Evolutionary conservation across 1,140 invertebrate species (phyloP).

Genomic region (Spodoptera frugiperda): DNA sequence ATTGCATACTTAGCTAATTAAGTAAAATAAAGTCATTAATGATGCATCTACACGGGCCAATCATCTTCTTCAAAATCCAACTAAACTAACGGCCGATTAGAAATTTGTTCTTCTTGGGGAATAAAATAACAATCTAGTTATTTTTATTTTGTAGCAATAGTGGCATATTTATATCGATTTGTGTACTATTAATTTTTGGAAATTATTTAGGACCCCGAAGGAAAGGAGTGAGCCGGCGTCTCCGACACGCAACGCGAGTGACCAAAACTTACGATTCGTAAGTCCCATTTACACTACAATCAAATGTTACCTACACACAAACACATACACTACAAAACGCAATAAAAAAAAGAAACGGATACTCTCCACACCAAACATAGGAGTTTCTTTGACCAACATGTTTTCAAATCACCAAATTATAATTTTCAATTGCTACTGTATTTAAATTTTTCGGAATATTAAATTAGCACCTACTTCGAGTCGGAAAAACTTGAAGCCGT

Average conservation of each 20-base stretch:
- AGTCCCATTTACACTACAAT: neutral
- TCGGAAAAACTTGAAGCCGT: constrained; percentile 10
- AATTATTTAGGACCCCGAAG: constrained; percentile 7
- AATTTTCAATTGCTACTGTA: constrained; percentile 24
- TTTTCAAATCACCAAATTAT: constrained; percentile 24
- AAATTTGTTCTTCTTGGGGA: neutral
- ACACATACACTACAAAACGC: neutral
- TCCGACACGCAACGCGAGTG: constrained; percentile 21
- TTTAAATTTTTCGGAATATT: constrained; percentile 30
- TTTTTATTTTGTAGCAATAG: neutral
- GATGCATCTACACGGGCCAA: constrained; percentile 2
- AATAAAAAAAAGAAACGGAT: too few relatives aligned
- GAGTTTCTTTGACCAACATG: neutral
- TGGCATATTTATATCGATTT: neutral
- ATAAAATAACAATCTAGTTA: neutral
- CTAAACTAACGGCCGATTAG: constrained; percentile 22
- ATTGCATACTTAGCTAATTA: neutral
- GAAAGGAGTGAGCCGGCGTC: constrained; percentile 19
- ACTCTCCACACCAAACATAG: too few relatives aligned
- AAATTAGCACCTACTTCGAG: constrained; percentile 15
- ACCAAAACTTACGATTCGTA: constrained; percentile 39
- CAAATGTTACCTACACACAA: too few relatives aligned
- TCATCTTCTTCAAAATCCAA: neutral
- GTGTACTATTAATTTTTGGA: neutral
- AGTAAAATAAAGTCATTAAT: neutral